phyloP scores from a whole-genome alignment of 2,797 vertebrate species.

The Sebastes flavidus region DNA sequence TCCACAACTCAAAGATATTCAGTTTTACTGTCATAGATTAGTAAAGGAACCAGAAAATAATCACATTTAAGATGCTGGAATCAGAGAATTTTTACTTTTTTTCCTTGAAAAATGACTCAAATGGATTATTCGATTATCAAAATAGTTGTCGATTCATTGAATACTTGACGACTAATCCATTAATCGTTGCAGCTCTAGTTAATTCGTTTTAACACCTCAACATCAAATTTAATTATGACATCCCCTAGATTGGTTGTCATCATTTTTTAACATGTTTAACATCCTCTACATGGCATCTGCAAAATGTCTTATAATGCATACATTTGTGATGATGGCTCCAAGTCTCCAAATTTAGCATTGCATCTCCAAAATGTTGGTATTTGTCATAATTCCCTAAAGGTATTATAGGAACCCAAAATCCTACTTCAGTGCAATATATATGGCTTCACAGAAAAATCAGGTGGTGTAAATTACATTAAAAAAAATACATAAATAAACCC shows the following conservation, averaged over 20 bases:
- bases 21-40: no score
- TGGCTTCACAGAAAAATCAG: background rate
- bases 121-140: rapidly evolving
- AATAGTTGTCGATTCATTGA: no score
- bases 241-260: background rate
- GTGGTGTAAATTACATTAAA: background rate
- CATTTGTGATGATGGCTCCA: background rate
- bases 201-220: background rate
- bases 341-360: background rate
- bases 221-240: background rate
- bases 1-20: no score
- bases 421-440: background rate
- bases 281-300: background rate
- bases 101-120: rapidly evolving
- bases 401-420: background rate
- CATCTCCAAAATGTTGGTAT: background rate
- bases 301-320: background rate
- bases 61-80: no score
- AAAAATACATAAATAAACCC: background rate
- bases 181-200: no score
- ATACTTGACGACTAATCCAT: rapidly evolving
- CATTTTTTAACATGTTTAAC: background rate
- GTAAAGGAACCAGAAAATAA: rapidly evolving
- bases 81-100: rapidly evolving
- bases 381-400: background rate